A percentile compares a stretch with the other conserved stretches of the same genome.
These are phyloP conservation scores for Tachysurus fulvidraco DNA, from an alignment of 2,113 vertebrate genomes.

Conservation along the genomic window DNA sequence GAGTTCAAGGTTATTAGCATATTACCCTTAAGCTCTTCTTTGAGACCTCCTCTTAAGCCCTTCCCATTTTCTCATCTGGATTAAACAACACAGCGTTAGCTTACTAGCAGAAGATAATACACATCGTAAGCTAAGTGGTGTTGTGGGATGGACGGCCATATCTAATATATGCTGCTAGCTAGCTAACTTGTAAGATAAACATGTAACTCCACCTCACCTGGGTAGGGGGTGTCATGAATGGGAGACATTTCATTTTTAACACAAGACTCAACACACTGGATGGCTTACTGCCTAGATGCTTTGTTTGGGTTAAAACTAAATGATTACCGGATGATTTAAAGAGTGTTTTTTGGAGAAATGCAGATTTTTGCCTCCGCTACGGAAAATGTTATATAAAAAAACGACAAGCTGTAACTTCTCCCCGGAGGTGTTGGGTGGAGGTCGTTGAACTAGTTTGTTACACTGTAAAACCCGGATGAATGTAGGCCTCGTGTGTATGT, in stretches of 20 bases:
- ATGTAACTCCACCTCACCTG: neutral
- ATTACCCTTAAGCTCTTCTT: neutral
- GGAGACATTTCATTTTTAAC: too few relatives aligned
- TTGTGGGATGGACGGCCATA: neutral
- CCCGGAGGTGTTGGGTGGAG: neutral
- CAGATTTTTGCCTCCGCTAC: neutral
- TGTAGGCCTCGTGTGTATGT: neutral
- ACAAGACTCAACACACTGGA: neutral
- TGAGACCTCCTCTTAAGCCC: neutral
- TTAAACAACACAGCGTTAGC: neutral
- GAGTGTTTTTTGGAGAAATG: too few relatives aligned
- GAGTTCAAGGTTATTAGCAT: neutral
- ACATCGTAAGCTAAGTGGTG: too few relatives aligned
- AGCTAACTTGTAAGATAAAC: neutral
- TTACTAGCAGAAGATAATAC: too few relatives aligned
- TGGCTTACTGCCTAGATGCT: neutral
- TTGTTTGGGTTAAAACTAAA: neutral
- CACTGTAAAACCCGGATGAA: neutral
- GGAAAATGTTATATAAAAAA: neutral
- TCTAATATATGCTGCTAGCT: neutral
- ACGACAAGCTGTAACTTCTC: neutral
- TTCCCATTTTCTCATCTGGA: neutral
- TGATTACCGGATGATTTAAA: neutral
- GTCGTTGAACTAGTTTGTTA: conserved; percentile 31
- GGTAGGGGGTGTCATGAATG: too few relatives aligned